Evolutionary conservation across 2,113 vertebrate genomes (phyloP).

Genomic region (Dicentrarchus labrax): DNA sequence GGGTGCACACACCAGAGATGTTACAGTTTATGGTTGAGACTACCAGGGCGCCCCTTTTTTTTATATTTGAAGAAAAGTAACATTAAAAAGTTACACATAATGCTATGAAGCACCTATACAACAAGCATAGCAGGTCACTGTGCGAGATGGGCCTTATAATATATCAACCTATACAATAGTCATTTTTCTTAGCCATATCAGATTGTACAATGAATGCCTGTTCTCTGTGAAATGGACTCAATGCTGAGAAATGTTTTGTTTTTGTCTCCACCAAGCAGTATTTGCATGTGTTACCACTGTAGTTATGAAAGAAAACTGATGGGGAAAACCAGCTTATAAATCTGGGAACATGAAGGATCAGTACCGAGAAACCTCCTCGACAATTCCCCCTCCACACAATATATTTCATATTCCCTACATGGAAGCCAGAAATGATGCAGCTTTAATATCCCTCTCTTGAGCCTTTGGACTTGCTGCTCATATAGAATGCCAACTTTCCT

Average conservation of each 20-base stretch:
- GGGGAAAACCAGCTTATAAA: not conserved
- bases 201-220: not conserved
- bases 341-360: slow-evolving; percentile 20
- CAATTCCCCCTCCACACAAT: not conserved
- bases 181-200: not conserved
- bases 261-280: not conserved
- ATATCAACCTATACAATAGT: not conserved
- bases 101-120: not conserved
- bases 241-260: not conserved
- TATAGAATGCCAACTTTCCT: slow-evolving; percentile 28
- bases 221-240: no score
- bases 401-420: slow-evolving; percentile 11
- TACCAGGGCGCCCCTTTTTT: no score
- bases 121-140: not conserved
- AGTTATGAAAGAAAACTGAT: not conserved
- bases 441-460: slow-evolving; percentile 4
- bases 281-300: not conserved
- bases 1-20: not conserved
- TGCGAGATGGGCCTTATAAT: not conserved
- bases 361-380: slow-evolving; percentile 10
- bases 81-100: not conserved
- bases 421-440: not conserved
- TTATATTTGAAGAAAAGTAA: no score
- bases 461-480: slow-evolving; percentile 9
- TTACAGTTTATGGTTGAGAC: not conserved